Evolutionary conservation across 2,113 vertebrate species (phyloP).

Genomic region (Numida meleagris): DNA sequence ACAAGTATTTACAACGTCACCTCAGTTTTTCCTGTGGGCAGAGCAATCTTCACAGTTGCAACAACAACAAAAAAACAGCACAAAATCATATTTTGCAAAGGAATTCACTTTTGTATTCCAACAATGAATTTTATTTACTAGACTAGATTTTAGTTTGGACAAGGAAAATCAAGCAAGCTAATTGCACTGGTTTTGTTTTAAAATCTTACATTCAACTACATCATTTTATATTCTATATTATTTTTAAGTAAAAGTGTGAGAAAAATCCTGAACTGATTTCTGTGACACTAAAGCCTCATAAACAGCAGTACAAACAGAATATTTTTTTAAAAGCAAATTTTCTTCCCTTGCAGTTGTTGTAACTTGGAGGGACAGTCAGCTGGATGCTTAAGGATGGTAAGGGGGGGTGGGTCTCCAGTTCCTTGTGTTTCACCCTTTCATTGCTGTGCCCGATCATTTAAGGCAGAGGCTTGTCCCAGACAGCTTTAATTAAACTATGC

Average conservation of each 20-base stretch:
- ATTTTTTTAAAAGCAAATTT: constrained; percentile 47
- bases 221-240: background rate
- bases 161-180: background rate
- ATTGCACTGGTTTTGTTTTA: background rate
- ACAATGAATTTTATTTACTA: background rate
- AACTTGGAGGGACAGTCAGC: constrained; percentile 39
- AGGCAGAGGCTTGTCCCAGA: constrained; percentile 77
- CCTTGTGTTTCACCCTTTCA: constrained; percentile 71
- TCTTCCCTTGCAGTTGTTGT: constrained; percentile 35
- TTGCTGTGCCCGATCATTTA: constrained; percentile 71
- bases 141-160: constrained; percentile 7
- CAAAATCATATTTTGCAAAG: background rate
- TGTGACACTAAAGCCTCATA: background rate
- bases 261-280: background rate
- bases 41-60: background rate
- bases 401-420: constrained; percentile 6
- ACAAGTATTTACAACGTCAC: background rate
- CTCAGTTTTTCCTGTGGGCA: background rate
- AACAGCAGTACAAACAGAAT: background rate
- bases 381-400: background rate
- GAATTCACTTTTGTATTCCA: background rate
- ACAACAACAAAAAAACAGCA: background rate
- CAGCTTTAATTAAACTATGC: constrained; percentile 84
- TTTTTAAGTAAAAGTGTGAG: background rate
- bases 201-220: background rate